Evolutionary conservation across 2,888 invertebrate genomes (phyloP).

Genomic region (Platypus cylindrus): DNA sequence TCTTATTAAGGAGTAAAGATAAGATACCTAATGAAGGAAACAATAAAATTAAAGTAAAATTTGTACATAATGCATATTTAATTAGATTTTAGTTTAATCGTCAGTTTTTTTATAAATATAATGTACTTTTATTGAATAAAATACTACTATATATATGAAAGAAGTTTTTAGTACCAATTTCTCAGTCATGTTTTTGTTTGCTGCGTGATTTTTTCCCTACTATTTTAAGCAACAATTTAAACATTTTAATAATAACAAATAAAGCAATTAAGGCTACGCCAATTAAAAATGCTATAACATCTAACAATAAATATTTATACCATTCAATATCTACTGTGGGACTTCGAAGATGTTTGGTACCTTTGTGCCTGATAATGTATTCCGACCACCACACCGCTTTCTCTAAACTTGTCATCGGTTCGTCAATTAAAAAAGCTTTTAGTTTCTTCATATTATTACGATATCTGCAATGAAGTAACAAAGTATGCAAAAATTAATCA

Average conservation of each 20-base stretch:
- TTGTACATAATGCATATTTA: too few relatives aligned
- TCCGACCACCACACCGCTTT: conserved; percentile 26
- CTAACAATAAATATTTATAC: conserved; percentile 35
- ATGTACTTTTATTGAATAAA: too few relatives aligned
- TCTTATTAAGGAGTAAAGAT: too few relatives aligned
- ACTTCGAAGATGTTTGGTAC: conserved; percentile 37
- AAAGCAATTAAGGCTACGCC: not conserved
- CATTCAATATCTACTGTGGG: conserved; percentile 34
- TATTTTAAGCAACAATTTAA: too few relatives aligned
- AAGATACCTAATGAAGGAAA: too few relatives aligned
- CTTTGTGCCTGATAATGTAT: conserved; percentile 26
- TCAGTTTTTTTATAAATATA: too few relatives aligned
- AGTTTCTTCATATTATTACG: conserved; percentile 18
- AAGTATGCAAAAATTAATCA: not conserved
- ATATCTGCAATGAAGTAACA: conserved; percentile 15
- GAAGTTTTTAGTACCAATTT: too few relatives aligned
- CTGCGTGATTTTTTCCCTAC: too few relatives aligned
- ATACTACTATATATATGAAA: too few relatives aligned
- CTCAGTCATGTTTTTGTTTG: too few relatives aligned
- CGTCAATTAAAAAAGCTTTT: conserved; percentile 15
- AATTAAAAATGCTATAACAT: conserved; percentile 21
- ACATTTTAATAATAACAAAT: conserved; percentile 1
- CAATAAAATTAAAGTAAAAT: too few relatives aligned
- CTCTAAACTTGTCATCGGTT: conserved; percentile 21
- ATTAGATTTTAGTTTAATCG: too few relatives aligned